Percentiles rank a stretch among this genome's conserved stretches.
Evolutionary conservation across 2,797 vertebrate species (phyloP).

Genomic region (Rhinatrema bivittatum): DNA sequence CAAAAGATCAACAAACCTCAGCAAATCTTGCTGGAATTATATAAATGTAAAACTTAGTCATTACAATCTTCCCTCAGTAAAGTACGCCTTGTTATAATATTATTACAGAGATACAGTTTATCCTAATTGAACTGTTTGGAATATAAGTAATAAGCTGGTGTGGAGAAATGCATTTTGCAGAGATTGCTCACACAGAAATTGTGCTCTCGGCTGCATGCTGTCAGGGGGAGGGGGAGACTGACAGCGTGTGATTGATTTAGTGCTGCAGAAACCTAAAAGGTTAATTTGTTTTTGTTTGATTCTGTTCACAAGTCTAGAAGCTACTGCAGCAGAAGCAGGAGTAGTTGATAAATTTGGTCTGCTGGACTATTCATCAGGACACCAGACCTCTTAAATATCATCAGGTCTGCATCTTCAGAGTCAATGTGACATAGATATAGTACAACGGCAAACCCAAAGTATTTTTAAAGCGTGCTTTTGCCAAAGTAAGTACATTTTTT

Average conservation of each 20-base stretch:
- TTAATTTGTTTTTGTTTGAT: constrained; percentile 33
- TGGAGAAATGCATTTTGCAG: constrained; percentile 10
- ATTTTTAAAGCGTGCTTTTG: too few species aligned
- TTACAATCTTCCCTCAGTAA: constrained; percentile 25
- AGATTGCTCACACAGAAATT: constrained; percentile 8
- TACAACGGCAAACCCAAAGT: too few species aligned
- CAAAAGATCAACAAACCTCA: constrained; percentile 32
- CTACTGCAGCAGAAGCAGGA: background rate
- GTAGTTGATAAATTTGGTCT: background rate
- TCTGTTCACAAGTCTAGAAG: constrained; percentile 11
- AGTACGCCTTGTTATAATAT: constrained; percentile 28
- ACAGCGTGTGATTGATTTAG: constrained; percentile 8
- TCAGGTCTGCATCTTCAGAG: too few species aligned
- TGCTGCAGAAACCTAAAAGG: constrained; percentile 8
- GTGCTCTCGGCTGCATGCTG: background rate
- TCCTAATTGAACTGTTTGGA: constrained; percentile 16
- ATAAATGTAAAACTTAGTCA: constrained; percentile 32
- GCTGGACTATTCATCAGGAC: background rate
- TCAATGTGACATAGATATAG: too few species aligned
- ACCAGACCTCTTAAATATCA: background rate
- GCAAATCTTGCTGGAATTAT: constrained; percentile 43
- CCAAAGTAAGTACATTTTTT: too few species aligned
- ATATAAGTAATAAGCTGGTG: background rate
- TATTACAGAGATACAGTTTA: constrained; percentile 29
- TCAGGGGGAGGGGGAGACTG: background rate